These are phyloP conservation scores for Polypterus senegalus DNA, from an alignment of 2,113 vertebrate species.

Conservation along the genomic window DNA sequence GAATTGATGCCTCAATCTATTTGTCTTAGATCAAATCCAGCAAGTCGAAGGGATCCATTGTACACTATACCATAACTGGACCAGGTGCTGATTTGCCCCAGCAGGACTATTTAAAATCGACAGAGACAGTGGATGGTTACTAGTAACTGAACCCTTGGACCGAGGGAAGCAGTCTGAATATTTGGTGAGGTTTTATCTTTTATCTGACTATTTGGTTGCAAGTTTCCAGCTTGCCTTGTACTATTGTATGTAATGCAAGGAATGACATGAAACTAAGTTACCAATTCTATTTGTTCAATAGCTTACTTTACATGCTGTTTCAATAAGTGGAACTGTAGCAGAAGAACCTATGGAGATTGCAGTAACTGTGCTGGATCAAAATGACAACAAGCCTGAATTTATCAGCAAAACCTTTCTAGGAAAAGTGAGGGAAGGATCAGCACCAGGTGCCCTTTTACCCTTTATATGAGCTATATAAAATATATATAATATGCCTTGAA, in stretches of 20 bases:
- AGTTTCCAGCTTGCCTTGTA: too few relatives aligned
- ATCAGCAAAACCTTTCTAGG: constrained; percentile 28
- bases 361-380: constrained; percentile 38
- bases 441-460: constrained; percentile 17
- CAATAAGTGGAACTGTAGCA: neutral
- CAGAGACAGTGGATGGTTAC: constrained; percentile 19
- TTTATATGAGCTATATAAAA: neutral
- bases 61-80: constrained; percentile 42
- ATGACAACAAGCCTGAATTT: constrained; percentile 48
- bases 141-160: constrained; percentile 36
- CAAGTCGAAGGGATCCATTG: neutral
- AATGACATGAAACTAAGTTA: too few relatives aligned
- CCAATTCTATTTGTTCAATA: too few relatives aligned
- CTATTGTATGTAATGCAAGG: too few relatives aligned
- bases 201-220: neutral
- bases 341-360: constrained; percentile 36
- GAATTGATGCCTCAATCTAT: neutral
- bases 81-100: constrained; percentile 37
- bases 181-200: constrained; percentile 14
- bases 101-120: constrained; percentile 29
- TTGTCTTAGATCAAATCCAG: constrained; percentile 40
- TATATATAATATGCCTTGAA: too few relatives aligned
- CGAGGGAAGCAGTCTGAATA: constrained; percentile 27
- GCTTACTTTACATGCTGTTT: constrained; percentile 30
- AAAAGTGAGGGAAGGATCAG: constrained; percentile 35